Evolutionary conservation across 2,888 invertebrate genomes (phyloP).

Genomic region (Meliscaeva auricollis): DNA sequence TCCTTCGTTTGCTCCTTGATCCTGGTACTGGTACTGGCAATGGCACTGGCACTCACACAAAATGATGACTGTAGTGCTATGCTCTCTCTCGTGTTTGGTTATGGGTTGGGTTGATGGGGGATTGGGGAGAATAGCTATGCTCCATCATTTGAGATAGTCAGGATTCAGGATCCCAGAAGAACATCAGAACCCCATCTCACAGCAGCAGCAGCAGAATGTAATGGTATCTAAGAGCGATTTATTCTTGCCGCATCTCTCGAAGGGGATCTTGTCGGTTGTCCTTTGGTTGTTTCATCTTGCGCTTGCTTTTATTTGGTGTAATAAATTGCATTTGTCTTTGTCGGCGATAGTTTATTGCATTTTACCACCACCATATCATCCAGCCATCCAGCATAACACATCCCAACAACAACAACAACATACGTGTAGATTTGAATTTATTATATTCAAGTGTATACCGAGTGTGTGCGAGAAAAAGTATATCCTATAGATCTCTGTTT

Average conservation of each 20-base stretch:
- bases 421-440: conserved; percentile 69
- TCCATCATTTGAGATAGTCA: conserved; percentile 27
- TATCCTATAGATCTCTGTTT: neutral
- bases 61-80: conserved; percentile 70
- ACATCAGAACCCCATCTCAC: neutral
- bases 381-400: too few species aligned
- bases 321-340: conserved; percentile 74
- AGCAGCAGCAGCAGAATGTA: conserved; percentile 28
- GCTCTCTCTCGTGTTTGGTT: conserved; percentile 16
- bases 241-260: conserved; percentile 71
- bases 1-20: conserved; percentile 67
- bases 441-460: conserved; percentile 15
- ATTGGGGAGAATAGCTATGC: conserved; percentile 25
- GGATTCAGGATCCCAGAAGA: conserved; percentile 25
- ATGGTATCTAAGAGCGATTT: conserved; percentile 74
- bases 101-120: neutral
- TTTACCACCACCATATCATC: conserved; percentile 54
- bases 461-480: conserved; percentile 19
- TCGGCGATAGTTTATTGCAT: conserved; percentile 74
- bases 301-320: conserved; percentile 65
- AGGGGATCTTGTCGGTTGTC: conserved; percentile 74
- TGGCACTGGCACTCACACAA: conserved; percentile 48
- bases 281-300: conserved; percentile 41
- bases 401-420: too few species aligned
- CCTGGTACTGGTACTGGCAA: conserved; percentile 41